Evolutionary conservation across 1,140 invertebrate genomes (phyloP), one percentile per base, ranked within the genome.

Genomic region (Caenorhabditis brenneri): DNA sequence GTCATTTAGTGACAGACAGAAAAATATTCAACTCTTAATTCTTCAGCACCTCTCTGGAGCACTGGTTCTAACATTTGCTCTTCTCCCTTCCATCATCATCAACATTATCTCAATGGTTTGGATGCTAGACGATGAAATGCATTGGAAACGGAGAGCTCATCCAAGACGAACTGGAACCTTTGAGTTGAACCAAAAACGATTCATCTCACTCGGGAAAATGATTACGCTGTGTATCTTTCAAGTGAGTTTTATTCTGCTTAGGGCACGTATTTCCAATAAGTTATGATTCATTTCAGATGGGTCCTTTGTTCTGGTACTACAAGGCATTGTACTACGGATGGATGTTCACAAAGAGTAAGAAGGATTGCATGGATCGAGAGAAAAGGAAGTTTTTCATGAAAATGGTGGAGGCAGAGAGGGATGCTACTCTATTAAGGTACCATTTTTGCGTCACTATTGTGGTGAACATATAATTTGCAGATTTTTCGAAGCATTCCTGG

Each of bases 401-500:
- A 74, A 83, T 83, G 81, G 60, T 83, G 0, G 55, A 49, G n/a
- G 81, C 81, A 22, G 81, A 83, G 19, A 27, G 81, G 29, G 81
- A 83, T 83, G 81, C 81, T 5, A 74, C 81, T 12, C 19, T 74
- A 0, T 36, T 83, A 12, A 46, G 81, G 60, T 74, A 46, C 22
- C 10, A 10, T 12, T 24, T 1, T 2, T n/a, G 27, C n/a, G 39
- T 36, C 10, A 74, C 4, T 10, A 1, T 29, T 49, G 5, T 10
- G n/a, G n/a, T n/a, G n/a, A 9, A n/a, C 2, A 31, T 2, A 5
- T 51, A n/a, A 24, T 6, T 31, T 42, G 22, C 15, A 58, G 36
- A n/a, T 80, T 84, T 42, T 80, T 84, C 33, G 55, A 84, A 60
- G 83, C 83, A 0, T 84, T 84, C 36, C 74, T 84, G 12, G 83